Evolutionary conservation across 2,888 invertebrate species (phyloP), one percentile per base, ranked within the genome.

Genomic region (Pogonocherus hispidulus): DNA sequence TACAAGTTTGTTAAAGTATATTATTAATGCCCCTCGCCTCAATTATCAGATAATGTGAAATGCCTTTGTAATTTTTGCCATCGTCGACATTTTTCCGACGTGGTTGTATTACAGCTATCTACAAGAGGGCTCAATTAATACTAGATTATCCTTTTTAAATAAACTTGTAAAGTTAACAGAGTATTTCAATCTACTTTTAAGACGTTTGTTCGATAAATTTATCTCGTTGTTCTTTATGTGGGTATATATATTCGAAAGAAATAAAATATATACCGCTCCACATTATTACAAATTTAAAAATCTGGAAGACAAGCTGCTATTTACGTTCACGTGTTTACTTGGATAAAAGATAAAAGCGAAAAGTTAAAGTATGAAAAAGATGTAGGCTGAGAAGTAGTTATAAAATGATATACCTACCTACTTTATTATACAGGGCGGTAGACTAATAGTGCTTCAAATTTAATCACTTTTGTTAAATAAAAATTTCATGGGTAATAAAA

Each of bases 1-100:
- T 76, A 73, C 77, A 73, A 77, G 77, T 76, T 72, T 72, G 73
- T 69, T 76, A 78, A 77, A 77, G 78, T 75, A 76, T 76, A 73
- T 77, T 79, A 79, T 79, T 79, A 78, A 78, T 79, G 77, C 71
- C 32, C 27, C 73, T 70, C 70, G 74, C 69, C 75, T 74, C 76
- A 78, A 78, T 79, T 79, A 79, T 77, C 79, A 76, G 59, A 59
- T 59, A 59, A 52, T 52, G 19, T 19, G 32, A 32, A 52, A 52
- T 52, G 32, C 32, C 52, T 18, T 19, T 52, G 32, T 32, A 52
- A 52, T 32, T 52, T 52, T 52, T 52, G 11, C 18, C 27, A 52
- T 52, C 52, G 32, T 5, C 22, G 32, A 32, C 52, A 32, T 32
- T 52, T 52, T 52, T 52, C 8, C 18, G 16, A 32, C 32, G 16